Base-by-base conservation (phyloP, 2,888 invertebrate genomes). In the Acrocyrtus sp. region DNA sequence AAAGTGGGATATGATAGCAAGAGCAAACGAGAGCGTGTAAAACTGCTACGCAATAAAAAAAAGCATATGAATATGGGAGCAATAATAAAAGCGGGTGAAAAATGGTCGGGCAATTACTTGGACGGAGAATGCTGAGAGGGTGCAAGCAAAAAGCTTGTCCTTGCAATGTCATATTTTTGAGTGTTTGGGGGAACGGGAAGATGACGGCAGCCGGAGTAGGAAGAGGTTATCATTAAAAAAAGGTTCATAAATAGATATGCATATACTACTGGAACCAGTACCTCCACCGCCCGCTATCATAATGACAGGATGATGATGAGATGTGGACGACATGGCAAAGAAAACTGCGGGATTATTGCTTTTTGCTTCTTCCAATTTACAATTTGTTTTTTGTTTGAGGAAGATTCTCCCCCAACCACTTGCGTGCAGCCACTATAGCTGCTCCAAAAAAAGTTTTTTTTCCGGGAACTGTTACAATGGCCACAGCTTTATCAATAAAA, bases 271-370 rank as follows among this genome's bases (percentile, higher is more conserved):
- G n/a, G n/a, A n/a, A n/a, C n/a, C n/a, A n/a, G n/a, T n/a, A n/a
- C n/a, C n/a, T n/a, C n/a, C n/a, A n/a, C n/a, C n/a, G n/a, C n/a
- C n/a, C 29, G 47, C 27, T 50, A 66, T 41, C 26, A 39, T 58
- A 67, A 67, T 34, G 68, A 53, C 53, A 53, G 61, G 50, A 24
- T 41, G 45, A 61, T 47, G 62, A 41, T 62, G 27, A 48, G 39
- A 51, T 39, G 45, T 51, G 29, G 62, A 50, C 8, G 62, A 62
- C 60, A 60, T 62, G 69, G 61, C n/a, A n/a, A n/a, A n/a, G n/a
- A n/a, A 69, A 61, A 69, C 69, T 54, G 56, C 54, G 60, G 58
- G 58, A 67, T 67, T 67, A 67, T 67, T 67, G 67, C 67, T 58
- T 67, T 47, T 67, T 67, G 67, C 67, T 34, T 67, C 67, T n/a